These are phyloP conservation scores for Eustalomyia histrio DNA, from an alignment of 2,888 invertebrate genomes.

Conservation along the genomic window DNA sequence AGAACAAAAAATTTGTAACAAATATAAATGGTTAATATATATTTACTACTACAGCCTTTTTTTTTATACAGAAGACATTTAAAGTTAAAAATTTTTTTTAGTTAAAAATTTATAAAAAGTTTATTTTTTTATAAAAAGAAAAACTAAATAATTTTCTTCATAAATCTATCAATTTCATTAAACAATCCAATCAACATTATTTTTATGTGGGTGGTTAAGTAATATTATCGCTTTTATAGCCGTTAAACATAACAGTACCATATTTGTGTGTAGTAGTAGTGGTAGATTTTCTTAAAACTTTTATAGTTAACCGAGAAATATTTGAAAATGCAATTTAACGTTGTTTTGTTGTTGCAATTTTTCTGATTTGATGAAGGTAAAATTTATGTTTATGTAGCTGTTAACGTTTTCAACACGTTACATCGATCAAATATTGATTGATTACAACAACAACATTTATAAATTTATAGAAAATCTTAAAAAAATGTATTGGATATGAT, in stretches of 20 bases:
- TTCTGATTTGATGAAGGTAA: slow-evolving; percentile 9
- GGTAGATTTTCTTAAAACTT: not conserved
- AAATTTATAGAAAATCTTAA: slow-evolving; percentile 26
- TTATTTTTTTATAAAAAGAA: not conserved
- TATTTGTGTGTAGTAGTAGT: not conserved
- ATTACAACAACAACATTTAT: slow-evolving; percentile 56
- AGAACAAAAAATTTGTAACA: slow-evolving; percentile 25
- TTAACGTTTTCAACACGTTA: slow-evolving; percentile 58
- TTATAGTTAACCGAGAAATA: not conserved
- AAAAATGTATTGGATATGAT: not conserved
- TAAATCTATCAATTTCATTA: slow-evolving; percentile 52
- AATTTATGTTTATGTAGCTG: slow-evolving; percentile 60
- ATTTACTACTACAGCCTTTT: not conserved
- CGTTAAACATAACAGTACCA: not conserved
- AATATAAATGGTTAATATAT: not conserved
- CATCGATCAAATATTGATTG: slow-evolving; percentile 62
- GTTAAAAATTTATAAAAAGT: not conserved
- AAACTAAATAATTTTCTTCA: slow-evolving; percentile 32
- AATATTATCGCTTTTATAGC: slow-evolving; percentile 7
- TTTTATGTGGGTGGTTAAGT: slow-evolving; percentile 14
- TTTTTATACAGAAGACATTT: slow-evolving; percentile 22
- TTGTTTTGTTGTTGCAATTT: slow-evolving; percentile 6
- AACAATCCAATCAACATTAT: slow-evolving; percentile 32
- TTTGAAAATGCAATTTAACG: not conserved
- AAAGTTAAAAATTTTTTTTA: not conserved